Evolutionary conservation across 2,797 vertebrate species (phyloP).

Genomic region (Liparis tanakae): DNA sequence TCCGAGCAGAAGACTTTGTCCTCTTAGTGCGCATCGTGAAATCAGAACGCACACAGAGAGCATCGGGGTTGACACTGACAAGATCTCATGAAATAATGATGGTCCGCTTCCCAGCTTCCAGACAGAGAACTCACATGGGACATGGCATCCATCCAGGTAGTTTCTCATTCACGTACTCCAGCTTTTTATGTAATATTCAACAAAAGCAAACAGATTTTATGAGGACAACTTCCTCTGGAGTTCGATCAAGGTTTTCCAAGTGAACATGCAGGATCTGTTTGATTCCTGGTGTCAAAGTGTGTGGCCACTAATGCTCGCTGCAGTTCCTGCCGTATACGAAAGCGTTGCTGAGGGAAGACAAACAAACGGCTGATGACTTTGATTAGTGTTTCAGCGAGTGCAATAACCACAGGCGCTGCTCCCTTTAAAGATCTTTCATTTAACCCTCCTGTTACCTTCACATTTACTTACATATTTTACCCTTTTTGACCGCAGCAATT

Average conservation of each 20-base stretch:
- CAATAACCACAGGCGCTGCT: constrained; percentile 14
- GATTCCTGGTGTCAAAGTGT: constrained; percentile 19
- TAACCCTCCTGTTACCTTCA: no score
- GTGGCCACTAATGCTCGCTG: background rate
- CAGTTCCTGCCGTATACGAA: background rate
- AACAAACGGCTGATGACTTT: constrained; percentile 31
- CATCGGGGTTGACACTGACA: constrained; percentile 60
- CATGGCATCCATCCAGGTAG: constrained; percentile 45
- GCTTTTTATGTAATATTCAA: constrained; percentile 49
- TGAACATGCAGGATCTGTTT: constrained; percentile 13
- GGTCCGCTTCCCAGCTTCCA: constrained; percentile 38
- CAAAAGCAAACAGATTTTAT: constrained; percentile 35
- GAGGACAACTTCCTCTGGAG: constrained; percentile 10
- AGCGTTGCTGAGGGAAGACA: constrained; percentile 1
- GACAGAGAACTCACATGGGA: constrained; percentile 41
- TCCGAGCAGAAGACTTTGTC: constrained; percentile 57
- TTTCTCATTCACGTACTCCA: constrained; percentile 52
- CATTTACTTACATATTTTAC: no score
- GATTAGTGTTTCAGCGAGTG: constrained; percentile 21
- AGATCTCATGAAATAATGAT: constrained; percentile 70
- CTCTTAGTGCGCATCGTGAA: constrained; percentile 47
- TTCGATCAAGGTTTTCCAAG: constrained; percentile 22
- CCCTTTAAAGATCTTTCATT: constrained; percentile 27
- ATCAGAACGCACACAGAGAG: constrained; percentile 57
- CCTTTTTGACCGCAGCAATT: no score